Conservation (phyloP, 2,113 vertebrate genomes). For the Pachycephala philippinensis region DNA sequence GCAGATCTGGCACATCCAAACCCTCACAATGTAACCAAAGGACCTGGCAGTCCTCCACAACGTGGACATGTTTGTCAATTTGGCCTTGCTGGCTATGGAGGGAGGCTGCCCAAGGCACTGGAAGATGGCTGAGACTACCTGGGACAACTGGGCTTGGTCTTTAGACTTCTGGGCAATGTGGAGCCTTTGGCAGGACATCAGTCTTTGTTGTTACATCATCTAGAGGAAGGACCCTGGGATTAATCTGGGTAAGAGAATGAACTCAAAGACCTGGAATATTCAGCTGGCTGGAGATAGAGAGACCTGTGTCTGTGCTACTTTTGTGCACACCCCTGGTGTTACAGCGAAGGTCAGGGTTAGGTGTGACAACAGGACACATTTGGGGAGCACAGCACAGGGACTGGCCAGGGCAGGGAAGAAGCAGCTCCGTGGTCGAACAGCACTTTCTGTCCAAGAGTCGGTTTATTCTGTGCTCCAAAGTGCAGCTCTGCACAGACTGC, state of each 20-base stretch:
- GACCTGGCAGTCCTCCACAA: background rate
- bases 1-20: background rate
- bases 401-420: background rate
- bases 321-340: background rate
- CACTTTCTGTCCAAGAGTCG: background rate
- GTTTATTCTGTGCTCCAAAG: background rate
- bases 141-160: background rate
- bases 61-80: rapidly evolving
- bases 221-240: background rate
- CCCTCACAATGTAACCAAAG: background rate
- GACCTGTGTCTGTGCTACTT: background rate
- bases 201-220: background rate
- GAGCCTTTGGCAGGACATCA: background rate
- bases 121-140: background rate
- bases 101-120: background rate
- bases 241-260: background rate
- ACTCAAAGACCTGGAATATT: background rate
- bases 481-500: background rate
- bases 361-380: rapidly evolving
- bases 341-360: background rate
- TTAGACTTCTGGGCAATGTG: background rate
- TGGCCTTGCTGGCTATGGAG: background rate
- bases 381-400: background rate
- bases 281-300: background rate
- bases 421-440: background rate